Base-by-base conservation (phyloP, 1,140 invertebrate species). In the Oreohelix idahoensis region DNA sequence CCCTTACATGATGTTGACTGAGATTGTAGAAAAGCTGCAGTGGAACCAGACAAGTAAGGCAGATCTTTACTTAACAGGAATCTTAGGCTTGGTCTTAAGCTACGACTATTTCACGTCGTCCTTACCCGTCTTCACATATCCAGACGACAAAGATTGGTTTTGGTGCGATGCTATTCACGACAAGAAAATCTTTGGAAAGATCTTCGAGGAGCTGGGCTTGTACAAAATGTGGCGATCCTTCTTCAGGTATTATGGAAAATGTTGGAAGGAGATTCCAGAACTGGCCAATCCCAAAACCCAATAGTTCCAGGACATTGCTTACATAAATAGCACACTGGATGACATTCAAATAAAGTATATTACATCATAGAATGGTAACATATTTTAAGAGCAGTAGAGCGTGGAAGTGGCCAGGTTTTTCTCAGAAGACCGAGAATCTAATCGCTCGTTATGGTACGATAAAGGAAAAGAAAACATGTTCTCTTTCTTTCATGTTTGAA, bases 191-290 rank as follows among this genome's bases (percentile, higher is more conserved):
- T 8, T 17, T 13, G 63, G 63, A 1, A 66, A 66, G 32, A 32
- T 17, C 8, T 66, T 17, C 29, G 63, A 66, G n/a, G 17, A 66
- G 8, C 5, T 32, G 2, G 63, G 63, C n/a, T n/a, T 66, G n/a
- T 66, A 32, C 63, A 66, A 66, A 66, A 66, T 66, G n/a, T 66
- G 63, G 63, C 2, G 63, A 11, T 66, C 63, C 5, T 29, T 66
- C 20, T 66, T 66, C 63, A 66, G 63, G 32, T 66, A 66, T n/a
- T 66, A 66, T 32, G 63, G 63, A 23, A 66, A 66, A 32, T 66
- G 63, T 35, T 66, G 63, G 63, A 66, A 66, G 29, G 63, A 66
- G 63, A 66, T 66, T 23, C 63, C 63, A 8, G 63, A 66, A 66
- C 63, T 66, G 5, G 63, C 63, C n/a, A 66, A 66, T 35, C 63